Percentiles rank a stretch among this genome's conserved stretches.
Conservation (phyloP, 2,797 vertebrate genomes). For the Chromis chromis region DNA sequence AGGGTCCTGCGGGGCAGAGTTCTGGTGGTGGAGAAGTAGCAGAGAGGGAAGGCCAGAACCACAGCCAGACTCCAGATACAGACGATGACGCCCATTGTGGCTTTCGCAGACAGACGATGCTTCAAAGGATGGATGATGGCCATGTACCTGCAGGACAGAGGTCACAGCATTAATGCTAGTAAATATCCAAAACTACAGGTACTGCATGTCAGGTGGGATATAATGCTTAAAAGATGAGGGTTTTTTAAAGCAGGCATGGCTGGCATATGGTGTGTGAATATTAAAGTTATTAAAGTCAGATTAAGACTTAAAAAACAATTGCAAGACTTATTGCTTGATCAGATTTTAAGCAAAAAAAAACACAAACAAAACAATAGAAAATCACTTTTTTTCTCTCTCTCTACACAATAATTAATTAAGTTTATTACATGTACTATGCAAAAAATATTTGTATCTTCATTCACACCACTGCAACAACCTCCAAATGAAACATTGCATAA, state of each 20-base stretch:
- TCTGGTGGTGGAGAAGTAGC: constrained; percentile 92
- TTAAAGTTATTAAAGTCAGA: too few relatives aligned
- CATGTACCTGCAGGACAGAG: constrained; percentile 89
- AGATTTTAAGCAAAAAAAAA: background rate
- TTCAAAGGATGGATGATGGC: constrained; percentile 98
- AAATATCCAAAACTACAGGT: background rate
- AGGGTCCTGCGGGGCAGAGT: constrained; percentile 88
- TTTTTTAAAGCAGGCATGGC: too few relatives aligned
- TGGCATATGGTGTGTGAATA: too few relatives aligned
- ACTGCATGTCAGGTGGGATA: background rate
- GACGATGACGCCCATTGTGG: constrained; percentile 91
- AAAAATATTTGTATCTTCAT: background rate
- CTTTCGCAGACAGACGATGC: constrained; percentile 92
- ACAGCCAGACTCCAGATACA: constrained; percentile 96
- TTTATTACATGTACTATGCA: background rate
- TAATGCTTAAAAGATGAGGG: background rate
- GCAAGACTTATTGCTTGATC: too few relatives aligned
- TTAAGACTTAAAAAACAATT: too few relatives aligned
- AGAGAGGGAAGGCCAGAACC: constrained; percentile 94
- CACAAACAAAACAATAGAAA: background rate
- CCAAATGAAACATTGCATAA: background rate
- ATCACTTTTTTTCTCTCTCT: background rate
- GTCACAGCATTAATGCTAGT: too few relatives aligned
- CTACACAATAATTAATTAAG: background rate
- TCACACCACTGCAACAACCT: background rate